Percentiles rank a stretch among this genome's conserved stretches.
Conservation (phyloP, 2,113 vertebrate species). For the human region DNA sequence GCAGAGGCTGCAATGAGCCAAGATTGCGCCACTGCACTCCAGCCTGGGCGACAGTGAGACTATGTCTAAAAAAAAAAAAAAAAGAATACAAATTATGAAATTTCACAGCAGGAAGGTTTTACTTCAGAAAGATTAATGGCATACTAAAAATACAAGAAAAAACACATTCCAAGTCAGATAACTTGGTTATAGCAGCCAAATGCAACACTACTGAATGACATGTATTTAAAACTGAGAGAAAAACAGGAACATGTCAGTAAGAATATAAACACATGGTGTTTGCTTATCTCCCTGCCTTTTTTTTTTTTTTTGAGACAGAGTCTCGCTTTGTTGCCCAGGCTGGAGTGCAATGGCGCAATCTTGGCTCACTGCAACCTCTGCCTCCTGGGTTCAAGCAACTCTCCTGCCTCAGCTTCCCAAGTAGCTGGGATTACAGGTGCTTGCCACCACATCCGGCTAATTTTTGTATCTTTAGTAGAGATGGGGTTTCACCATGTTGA, state of each 20-base stretch:
- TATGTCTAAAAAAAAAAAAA: neutral
- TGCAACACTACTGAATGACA: neutral
- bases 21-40: neutral
- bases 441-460: neutral
- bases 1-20: neutral
- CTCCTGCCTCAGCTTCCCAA: neutral
- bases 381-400: neutral
- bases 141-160: neutral
- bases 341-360: neutral
- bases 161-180: neutral
- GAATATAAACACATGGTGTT: neutral
- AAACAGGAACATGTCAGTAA: neutral
- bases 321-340: neutral
- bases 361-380: neutral
- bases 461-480: neutral
- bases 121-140: constrained; percentile 10
- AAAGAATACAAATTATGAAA: neutral
- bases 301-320: neutral
- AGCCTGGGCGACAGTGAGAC: neutral
- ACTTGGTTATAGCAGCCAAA: neutral
- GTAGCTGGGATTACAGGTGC: neutral
- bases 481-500: neutral
- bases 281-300: neutral
- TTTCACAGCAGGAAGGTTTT: constrained; percentile 24
- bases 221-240: neutral